A percentile compares a stretch with the other conserved stretches of the same genome.
These are phyloP conservation scores for Phengaris alcon DNA, from an alignment of 2,888 invertebrate genomes.

Conservation along the genomic window DNA sequence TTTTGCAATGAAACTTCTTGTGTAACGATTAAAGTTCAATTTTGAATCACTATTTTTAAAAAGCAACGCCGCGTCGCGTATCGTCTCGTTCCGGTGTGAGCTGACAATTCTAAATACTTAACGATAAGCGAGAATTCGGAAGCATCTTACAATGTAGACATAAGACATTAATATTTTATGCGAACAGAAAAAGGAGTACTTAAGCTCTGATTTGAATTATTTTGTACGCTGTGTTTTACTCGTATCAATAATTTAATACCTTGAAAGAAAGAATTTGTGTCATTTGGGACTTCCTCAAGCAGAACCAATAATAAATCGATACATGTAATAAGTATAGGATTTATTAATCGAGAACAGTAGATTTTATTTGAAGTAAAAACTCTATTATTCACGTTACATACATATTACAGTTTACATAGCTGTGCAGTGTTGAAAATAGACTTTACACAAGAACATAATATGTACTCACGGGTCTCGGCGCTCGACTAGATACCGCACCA, in stretches of 20 bases:
- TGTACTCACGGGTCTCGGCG: no score
- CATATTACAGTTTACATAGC: no score
- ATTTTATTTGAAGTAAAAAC: not conserved
- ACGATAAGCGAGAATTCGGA: not conserved
- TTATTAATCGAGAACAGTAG: not conserved
- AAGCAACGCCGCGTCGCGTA: no score
- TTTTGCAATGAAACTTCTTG: no score
- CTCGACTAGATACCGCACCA: no score
- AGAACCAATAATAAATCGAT: slow-evolving; percentile 8
- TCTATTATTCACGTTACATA: no score
- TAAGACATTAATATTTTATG: not conserved
- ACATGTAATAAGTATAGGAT: not conserved
- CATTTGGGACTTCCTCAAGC: not conserved
- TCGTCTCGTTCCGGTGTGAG: no score
- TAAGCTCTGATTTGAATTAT: not conserved
- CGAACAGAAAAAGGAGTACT: not conserved
- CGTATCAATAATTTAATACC: slow-evolving; percentile 10
- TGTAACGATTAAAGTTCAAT: no score
- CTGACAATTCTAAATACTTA: not conserved
- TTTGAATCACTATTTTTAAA: no score
- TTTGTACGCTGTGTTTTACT: not conserved
- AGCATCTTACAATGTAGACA: not conserved
- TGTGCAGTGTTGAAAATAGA: no score
- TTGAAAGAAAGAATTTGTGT: not conserved
- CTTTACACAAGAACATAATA: no score